A percentile compares a stretch with the other conserved stretches of the same genome.
Evolutionary conservation across 2,797 vertebrate species (phyloP).

Genomic region (Miichthys miiuy): DNA sequence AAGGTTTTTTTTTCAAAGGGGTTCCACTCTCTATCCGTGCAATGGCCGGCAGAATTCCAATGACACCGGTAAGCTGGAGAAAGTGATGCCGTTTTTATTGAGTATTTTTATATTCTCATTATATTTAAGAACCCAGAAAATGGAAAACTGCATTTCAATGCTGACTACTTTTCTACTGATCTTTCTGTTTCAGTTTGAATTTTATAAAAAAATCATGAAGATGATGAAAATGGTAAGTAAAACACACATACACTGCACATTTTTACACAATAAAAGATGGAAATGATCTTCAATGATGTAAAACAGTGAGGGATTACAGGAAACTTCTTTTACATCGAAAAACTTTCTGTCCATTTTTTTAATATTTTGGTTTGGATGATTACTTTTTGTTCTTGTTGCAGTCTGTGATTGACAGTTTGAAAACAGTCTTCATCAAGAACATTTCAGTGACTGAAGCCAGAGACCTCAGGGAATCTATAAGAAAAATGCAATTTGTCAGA

Average conservation of each 20-base stretch:
- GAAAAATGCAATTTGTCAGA: not conserved
- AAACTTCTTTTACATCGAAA: not conserved
- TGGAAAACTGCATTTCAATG: no score
- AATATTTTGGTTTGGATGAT: not conserved
- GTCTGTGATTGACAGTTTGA: fast-evolving
- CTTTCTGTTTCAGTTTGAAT: no score
- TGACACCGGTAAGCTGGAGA: slow-evolving; percentile 21
- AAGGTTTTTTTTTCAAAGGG: no score
- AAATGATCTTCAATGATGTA: not conserved
- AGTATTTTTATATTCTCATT: not conserved
- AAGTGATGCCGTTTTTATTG: not conserved
- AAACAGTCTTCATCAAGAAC: slow-evolving; percentile 45
- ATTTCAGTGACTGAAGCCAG: slow-evolving; percentile 21
- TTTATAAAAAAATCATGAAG: no score
- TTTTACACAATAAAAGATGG: not conserved
- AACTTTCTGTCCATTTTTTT: not conserved
- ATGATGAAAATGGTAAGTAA: no score
- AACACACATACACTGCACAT: no score
- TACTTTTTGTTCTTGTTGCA: slow-evolving; percentile 1
- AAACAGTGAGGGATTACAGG: not conserved
- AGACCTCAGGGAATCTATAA: slow-evolving; percentile 33
- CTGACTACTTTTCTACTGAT: no score
- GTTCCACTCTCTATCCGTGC: not conserved
- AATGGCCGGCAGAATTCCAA: fast-evolving
- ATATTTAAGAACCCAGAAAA: no score